Percentiles rank a stretch among this genome's conserved stretches.
These are phyloP conservation scores for Penaeus monodon DNA, from an alignment of 2,888 invertebrate species.

Conservation along the genomic window DNA sequence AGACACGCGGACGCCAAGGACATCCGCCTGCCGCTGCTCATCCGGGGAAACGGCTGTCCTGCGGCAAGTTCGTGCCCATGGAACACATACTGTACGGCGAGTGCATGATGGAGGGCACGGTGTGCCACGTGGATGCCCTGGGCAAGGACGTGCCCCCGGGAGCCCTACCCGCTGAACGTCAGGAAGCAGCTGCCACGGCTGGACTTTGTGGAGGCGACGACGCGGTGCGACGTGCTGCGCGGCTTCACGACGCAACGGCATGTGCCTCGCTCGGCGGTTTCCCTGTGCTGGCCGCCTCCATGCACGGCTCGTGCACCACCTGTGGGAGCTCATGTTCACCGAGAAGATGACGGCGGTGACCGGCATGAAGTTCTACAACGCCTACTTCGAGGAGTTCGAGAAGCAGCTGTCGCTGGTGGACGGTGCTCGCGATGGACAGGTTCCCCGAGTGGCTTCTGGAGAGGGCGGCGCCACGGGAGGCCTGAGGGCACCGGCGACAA, in stretches of 20 bases:
- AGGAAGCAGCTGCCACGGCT: background rate
- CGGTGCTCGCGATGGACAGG: slow-evolving; percentile 12
- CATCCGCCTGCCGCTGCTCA: background rate
- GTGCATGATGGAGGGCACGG: background rate
- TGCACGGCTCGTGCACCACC: slow-evolving; percentile 17
- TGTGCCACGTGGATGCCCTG: background rate
- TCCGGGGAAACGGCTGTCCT: slow-evolving; percentile 5
- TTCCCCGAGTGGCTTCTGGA: slow-evolving; percentile 11
- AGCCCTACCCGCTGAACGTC: slow-evolving; percentile 15
- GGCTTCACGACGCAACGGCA: slow-evolving; percentile 4
- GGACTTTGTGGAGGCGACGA: slow-evolving; percentile 5
- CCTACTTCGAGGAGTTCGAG: slow-evolving; percentile 23
- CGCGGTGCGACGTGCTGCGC: slow-evolving; percentile 13
- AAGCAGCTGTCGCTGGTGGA: slow-evolving; percentile 2
- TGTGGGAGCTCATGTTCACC: slow-evolving; percentile 21
- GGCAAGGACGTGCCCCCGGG: background rate
- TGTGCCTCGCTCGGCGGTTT: slow-evolving; percentile 5
- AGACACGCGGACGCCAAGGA: background rate
- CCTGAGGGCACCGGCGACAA: background rate
- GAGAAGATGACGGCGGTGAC: background rate
- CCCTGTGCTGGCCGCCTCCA: slow-evolving; percentile 10
- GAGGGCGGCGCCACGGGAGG: background rate
- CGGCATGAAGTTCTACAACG: slow-evolving; percentile 23
- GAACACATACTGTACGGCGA: slow-evolving; percentile 17
- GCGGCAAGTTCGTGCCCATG: slow-evolving; percentile 20